A percentile compares a stretch with the other conserved stretches of the same genome.
phyloP scores from a whole-genome alignment of 2,888 invertebrate species.

The Oasisia sp. region DNA sequence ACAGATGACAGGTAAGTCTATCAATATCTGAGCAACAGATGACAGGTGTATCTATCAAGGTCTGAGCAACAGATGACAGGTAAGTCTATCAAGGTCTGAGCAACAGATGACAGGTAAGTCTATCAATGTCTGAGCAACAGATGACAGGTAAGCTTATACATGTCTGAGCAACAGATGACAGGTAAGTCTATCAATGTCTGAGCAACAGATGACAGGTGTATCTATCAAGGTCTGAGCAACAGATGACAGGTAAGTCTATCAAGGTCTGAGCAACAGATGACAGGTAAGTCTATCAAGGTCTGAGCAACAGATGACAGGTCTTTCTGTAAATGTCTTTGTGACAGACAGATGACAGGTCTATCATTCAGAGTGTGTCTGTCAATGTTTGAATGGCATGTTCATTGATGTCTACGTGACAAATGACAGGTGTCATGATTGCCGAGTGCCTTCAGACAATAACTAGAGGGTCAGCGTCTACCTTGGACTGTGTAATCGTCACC shows the following conservation, averaged over 20 bases:
- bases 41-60: no score
- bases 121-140: no score
- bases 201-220: background rate
- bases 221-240: background rate
- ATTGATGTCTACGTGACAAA: no score
- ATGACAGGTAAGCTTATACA: background rate
- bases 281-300: background rate
- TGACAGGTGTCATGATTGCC: background rate
- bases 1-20: background rate
- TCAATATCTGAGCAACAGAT: background rate
- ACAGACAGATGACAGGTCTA: no score
- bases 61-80: no score
- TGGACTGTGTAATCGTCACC: constrained; percentile 36
- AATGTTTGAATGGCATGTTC: no score
- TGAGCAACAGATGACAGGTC: background rate
- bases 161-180: background rate
- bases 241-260: background rate
- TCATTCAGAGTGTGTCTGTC: no score
- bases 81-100: background rate
- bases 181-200: background rate
- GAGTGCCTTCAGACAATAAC: constrained; percentile 35
- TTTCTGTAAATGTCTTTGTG: no score
- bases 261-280: background rate
- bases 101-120: no score
- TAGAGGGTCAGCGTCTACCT: constrained; percentile 40